Base-by-base conservation (phyloP, 2,888 invertebrate genomes). In the Parthenolecanium corni region DNA sequence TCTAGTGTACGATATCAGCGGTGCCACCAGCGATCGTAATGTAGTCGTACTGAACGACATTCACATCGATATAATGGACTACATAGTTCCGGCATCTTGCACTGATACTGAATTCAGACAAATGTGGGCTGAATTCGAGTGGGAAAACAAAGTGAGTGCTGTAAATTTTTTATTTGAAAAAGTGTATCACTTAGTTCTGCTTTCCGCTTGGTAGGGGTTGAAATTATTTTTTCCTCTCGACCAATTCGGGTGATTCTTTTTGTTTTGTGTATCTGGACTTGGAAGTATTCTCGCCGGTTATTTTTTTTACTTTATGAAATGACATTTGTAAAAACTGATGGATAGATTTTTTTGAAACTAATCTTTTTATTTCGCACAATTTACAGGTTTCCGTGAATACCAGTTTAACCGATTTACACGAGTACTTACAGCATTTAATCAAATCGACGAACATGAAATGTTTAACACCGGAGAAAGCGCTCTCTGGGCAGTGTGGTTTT, bases 51-150 rank as follows among this genome's bases (percentile, higher is more conserved):
- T 99, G 56, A 96, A 97, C 74, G 98, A 99, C 74, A 97, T 99
- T 71, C 96, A 97, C 75, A 96, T 99, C 72, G 98, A 98, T 76
- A 96, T 98, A 69, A 95, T 98, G 90, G 98, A 99, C 78, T 96
- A 96, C 77, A 95, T 96, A 71, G 87, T 96, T 71, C 96, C 96
- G 20, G 94, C 94, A 16, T 76, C 80, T 44, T 97, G 97, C 75
- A 89, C 86, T 58, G 98, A 98, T 74, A 84, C 86, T 0, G 97
- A 98, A 77, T 99, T 98, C 80, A 78, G 98, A 5, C 87, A 90
- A 76, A 99, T 99, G 98, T 99, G 98, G 98, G 93, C 95, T 2
- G 97, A 97, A 79, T 99, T 99, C 77, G 98, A 99, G 76, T 99
- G 98, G 98, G 98, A 99, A 78, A 99, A 99, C 76, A 99, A 99